Base-by-base conservation (phyloP, 2,888 invertebrate species). In the Antheraea assamensis region DNA sequence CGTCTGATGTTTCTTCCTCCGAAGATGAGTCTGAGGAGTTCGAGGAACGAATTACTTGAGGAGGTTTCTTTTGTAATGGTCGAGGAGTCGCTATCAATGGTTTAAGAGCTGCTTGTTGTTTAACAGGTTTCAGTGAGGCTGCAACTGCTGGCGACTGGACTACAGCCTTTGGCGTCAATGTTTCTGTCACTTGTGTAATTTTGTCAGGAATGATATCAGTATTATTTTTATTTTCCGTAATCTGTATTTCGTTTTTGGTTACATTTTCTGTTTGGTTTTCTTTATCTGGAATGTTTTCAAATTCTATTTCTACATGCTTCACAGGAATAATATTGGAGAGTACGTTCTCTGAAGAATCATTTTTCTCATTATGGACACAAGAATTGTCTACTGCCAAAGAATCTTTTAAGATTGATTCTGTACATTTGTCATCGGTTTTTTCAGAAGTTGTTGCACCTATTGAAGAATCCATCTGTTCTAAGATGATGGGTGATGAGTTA, bases 11-110 rank as follows among this genome's bases (percentile, higher is more conserved):
- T 77, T 95, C 94, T 74, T 92, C 92, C 77, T 94, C 92, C 13
- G 95, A 85, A 80, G 94, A 93, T 55, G 92, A 86, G 74, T 94
- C 91, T 15, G 95, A 87, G 80, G 93, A 91, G 73, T 91, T 90
- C 8, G 92, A 89, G 21, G 91, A 91, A 81, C 89, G 90, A 70
- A 94, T 89, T 7, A 92, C 80, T 86, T 92, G 94, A 74, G 93
- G 91, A 72, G 81, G 78, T 83, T 90, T 92, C 84, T 95, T 96
- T 83, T 95, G 95, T 49, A 96, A 87, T 8, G 96, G 96, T 72
- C 96, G 93, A 72, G 96, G 96, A 71, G 96, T 96, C 30, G 96
- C 96, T 81, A 96, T 95, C 72, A 96, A 85, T 30, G 95, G 95
- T 83, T 93, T 95, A 8, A 92, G 81, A 47, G 96, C 94, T 72